phyloP scores from a whole-genome alignment of 2,797 vertebrate genomes.

The Todus mexicanus region DNA sequence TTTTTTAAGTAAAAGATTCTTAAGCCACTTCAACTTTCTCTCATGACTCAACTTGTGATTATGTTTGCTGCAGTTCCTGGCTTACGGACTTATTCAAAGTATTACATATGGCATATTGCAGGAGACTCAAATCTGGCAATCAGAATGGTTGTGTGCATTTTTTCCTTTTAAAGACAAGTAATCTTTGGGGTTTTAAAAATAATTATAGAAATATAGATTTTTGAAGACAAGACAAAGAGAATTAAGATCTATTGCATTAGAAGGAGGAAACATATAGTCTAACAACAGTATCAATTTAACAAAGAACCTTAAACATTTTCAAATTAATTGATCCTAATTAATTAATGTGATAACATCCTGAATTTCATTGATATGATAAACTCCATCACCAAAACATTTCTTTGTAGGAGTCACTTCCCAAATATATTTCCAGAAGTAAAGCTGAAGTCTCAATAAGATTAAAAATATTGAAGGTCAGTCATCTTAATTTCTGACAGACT shows the following conservation, averaged over 20 bases:
- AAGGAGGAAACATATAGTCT: neutral
- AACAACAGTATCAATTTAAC: neutral
- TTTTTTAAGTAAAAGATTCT: slow-evolving; percentile 15
- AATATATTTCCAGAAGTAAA: neutral
- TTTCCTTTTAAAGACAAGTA: neutral
- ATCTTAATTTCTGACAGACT: neutral
- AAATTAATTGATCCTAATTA: neutral
- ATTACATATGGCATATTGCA: neutral
- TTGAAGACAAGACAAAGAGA: neutral
- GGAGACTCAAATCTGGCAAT: slow-evolving; percentile 23
- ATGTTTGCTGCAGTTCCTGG: neutral
- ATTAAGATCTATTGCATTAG: neutral
- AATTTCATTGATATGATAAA: neutral
- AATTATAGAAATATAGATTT: neutral
- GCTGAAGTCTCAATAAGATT: neutral
- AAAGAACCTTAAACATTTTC: neutral
- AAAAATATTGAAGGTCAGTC: neutral
- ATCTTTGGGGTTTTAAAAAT: neutral
- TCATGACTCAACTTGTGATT: slow-evolving; percentile 10
- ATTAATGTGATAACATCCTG: neutral
- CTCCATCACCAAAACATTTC: neutral
- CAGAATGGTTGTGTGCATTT: neutral
- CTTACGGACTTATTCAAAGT: neutral
- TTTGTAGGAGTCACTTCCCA: neutral
- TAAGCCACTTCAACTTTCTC: neutral